phyloP scores from a whole-genome alignment of 1,140 invertebrate species.

The Rhizoglyphus robini region DNA sequence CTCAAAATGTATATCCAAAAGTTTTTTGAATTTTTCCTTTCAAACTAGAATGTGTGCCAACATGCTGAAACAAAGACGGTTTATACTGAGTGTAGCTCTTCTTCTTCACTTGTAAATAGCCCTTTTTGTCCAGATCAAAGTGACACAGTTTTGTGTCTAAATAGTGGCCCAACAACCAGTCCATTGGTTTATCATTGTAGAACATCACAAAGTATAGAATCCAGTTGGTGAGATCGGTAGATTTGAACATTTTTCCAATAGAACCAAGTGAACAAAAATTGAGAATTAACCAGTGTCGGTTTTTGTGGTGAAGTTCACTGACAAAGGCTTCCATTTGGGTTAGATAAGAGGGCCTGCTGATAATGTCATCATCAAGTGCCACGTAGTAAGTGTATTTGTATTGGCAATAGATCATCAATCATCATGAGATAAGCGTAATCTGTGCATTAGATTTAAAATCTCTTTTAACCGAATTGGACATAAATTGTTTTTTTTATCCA shows the following conservation, averaged over 20 bases:
- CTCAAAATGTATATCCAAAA: slow-evolving; percentile 86
- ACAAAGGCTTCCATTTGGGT: slow-evolving; percentile 77
- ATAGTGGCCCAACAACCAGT: slow-evolving; percentile 85
- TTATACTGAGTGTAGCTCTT: slow-evolving; percentile 73
- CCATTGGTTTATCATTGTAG: slow-evolving; percentile 88
- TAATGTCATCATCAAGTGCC: slow-evolving; percentile 89
- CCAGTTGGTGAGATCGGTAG: slow-evolving; percentile 67
- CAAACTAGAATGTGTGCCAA: slow-evolving; percentile 84
- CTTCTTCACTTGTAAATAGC: slow-evolving; percentile 64
- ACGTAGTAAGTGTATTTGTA: slow-evolving; percentile 42
- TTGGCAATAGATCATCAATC: slow-evolving; percentile 75
- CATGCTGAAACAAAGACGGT: slow-evolving; percentile 71
- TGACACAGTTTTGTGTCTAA: slow-evolving; percentile 79
- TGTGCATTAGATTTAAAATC: background rate
- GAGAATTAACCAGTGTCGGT: slow-evolving; percentile 74
- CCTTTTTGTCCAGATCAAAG: slow-evolving; percentile 63
- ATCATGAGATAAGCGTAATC: slow-evolving; percentile 94
- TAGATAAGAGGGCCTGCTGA: slow-evolving; percentile 67
- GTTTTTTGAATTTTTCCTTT: slow-evolving; percentile 93
- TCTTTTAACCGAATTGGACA: too few species aligned
- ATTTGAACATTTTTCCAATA: slow-evolving; percentile 87
- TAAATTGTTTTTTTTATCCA: slow-evolving; percentile 32
- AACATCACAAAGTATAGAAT: slow-evolving; percentile 89
- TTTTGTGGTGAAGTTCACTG: slow-evolving; percentile 50
- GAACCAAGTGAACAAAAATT: slow-evolving; percentile 89